phyloP scores from a whole-genome alignment of 2,888 invertebrate genomes.

The Ichneumoninae sp. region DNA sequence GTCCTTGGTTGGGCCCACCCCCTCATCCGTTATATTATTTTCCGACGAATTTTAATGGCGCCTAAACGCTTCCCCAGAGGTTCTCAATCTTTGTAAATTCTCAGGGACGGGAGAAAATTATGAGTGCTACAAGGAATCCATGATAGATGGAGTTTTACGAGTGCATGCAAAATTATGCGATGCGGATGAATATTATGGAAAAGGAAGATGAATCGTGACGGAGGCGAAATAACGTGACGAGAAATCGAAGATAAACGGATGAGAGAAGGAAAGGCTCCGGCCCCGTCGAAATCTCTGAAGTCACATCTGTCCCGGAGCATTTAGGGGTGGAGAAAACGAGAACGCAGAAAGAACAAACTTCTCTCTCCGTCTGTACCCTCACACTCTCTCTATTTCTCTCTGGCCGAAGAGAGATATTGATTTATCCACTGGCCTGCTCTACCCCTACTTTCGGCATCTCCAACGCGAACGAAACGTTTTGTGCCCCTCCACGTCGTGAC shows the following conservation, averaged over 20 bases:
- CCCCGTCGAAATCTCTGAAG: neutral
- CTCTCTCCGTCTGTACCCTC: constrained; percentile 1
- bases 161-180: neutral
- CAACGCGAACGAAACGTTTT: constrained; percentile 64
- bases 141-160: neutral
- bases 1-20: constrained; percentile 73
- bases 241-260: neutral
- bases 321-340: constrained; percentile 18
- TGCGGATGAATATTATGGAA: neutral
- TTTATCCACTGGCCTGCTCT: constrained; percentile 60
- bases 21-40: constrained; percentile 75
- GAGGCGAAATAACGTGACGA: neutral
- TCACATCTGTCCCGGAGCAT: constrained; percentile 45
- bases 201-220: neutral
- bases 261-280: neutral
- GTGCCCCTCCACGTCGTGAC: constrained; percentile 22
- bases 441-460: constrained; percentile 46
- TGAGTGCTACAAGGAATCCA: no score
- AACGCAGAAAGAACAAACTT: neutral
- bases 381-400: constrained; percentile 61
- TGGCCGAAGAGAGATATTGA: constrained; percentile 70
- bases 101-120: neutral
- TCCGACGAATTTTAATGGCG: constrained; percentile 80
- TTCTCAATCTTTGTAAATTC: constrained; percentile 30
- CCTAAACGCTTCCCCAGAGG: constrained; percentile 62